Evolutionary conservation across 2,113 vertebrate genomes (phyloP).

Genomic region (Cyphomyrus discorhynchus): DNA sequence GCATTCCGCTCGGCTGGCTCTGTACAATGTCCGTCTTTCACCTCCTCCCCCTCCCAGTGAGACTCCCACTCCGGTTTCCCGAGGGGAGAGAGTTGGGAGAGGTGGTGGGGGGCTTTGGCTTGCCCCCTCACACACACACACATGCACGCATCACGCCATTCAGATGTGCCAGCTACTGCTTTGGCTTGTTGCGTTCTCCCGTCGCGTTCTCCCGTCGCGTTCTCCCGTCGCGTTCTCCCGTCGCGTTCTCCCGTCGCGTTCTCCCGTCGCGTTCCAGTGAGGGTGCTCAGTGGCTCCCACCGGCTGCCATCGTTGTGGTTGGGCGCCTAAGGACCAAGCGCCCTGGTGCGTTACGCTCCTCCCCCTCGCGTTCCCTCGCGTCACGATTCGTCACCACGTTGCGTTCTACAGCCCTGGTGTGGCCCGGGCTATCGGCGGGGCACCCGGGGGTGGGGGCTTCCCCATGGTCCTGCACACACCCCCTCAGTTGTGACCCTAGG

Average conservation of each 20-base stretch:
- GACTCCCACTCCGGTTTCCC: background rate
- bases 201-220: constrained; percentile 9
- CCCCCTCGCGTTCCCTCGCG: background rate
- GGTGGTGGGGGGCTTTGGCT: background rate
- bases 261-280: constrained; percentile 21
- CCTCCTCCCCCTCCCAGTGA: background rate
- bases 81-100: background rate
- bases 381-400: background rate
- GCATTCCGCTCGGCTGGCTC: background rate
- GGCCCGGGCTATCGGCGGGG: no score
- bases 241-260: constrained; percentile 22
- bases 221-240: background rate
- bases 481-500: background rate
- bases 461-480: background rate
- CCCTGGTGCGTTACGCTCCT: background rate
- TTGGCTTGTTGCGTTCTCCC: constrained; percentile 23
- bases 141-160: constrained; percentile 25
- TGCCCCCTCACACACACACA: background rate
- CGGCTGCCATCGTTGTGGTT: background rate
- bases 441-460: background rate
- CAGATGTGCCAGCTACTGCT: constrained; percentile 31
- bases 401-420: background rate
- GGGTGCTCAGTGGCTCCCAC: background rate
- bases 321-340: background rate
- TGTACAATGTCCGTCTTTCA: background rate